Evolutionary conservation across 2,888 invertebrate genomes (phyloP), one percentile per base, ranked within the genome.

Genomic region (Pyrocoelia pectoralis): DNA sequence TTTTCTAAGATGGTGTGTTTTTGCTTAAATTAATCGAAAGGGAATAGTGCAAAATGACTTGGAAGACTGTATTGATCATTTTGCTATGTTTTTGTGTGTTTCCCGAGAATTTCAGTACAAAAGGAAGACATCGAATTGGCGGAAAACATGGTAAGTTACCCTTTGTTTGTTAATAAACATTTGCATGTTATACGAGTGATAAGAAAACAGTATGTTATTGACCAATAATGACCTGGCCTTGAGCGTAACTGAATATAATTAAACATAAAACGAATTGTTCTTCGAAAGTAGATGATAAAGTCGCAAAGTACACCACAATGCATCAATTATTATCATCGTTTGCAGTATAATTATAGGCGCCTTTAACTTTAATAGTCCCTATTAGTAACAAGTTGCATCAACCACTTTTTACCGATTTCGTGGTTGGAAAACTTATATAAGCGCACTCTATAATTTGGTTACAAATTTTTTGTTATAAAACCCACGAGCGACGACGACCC

Each of bases 111-210:
- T 65, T n/a, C 5, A 17, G 10, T 10, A 46, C 46, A 14, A 46
- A 18, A 46, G 18, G 46, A 17, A 70, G 72, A 56, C 73, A 74
- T 64, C 73, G 72, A 55, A 65, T 70, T 53, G 66, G 67, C 29
- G 73, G 73, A 41, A 74, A 71, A 72, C 74, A 76, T 73, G 75
- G 76, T 75, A 73, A 66, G 66, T 24, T 29, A 2, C 15, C 13
- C 13, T 43, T 15, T 12, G 2, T 33, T 8, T 33, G n/a, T 33
- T 6, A 33, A 24, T 5, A 6, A 24, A 24, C 6, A 24, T 24
- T 24, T 24, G 24, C 24, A 24, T 24, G 24, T 6, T 24, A 6
- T 24, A n/a, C n/a, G 3, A 24, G 24, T 24, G 24, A 24, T 24
- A 24, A 24, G 24, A 24, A 24, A 6, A 24, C 24, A 15, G 28